Evolutionary conservation across 2,113 vertebrate genomes (phyloP).

Genomic region (Rhinogobius similis): DNA sequence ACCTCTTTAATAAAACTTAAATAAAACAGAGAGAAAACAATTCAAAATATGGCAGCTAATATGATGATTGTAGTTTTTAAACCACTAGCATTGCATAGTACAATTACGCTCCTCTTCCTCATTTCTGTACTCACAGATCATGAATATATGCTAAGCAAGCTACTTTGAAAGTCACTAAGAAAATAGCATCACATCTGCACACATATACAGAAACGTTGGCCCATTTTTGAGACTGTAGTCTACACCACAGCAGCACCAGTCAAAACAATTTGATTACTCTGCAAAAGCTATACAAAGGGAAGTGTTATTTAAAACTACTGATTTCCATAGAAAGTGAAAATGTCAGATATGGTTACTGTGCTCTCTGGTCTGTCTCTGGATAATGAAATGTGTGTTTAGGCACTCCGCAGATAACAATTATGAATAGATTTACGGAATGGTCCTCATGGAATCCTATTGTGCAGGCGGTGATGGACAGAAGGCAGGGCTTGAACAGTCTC

Average conservation of each 20-base stretch:
- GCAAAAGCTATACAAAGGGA: constrained; percentile 24
- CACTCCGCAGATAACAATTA: neutral
- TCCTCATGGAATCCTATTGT: constrained; percentile 11
- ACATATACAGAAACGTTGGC: constrained; percentile 31
- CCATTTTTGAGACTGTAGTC: constrained; percentile 23
- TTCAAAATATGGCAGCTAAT: too few relatives aligned
- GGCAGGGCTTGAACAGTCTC: constrained; percentile 6
- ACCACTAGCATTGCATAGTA: too few relatives aligned
- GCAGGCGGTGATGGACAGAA: constrained; percentile 23
- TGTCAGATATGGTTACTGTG: constrained; percentile 35
- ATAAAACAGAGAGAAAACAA: too few relatives aligned
- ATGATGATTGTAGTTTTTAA: too few relatives aligned
- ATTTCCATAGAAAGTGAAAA: constrained; percentile 55
- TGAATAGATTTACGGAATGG: neutral
- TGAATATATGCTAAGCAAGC: neutral
- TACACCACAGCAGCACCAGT: constrained; percentile 20
- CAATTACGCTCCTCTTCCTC: neutral
- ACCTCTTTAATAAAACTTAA: too few relatives aligned
- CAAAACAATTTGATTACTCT: constrained; percentile 38
- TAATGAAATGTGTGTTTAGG: constrained; percentile 33
- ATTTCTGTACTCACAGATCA: neutral
- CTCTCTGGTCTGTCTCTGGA: constrained; percentile 9
- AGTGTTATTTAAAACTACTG: constrained; percentile 39
- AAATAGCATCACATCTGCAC: constrained; percentile 26
- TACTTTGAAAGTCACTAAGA: constrained; percentile 26